Evolutionary conservation across 2,113 vertebrate species (phyloP).

Genomic region (Murina feae): DNA sequence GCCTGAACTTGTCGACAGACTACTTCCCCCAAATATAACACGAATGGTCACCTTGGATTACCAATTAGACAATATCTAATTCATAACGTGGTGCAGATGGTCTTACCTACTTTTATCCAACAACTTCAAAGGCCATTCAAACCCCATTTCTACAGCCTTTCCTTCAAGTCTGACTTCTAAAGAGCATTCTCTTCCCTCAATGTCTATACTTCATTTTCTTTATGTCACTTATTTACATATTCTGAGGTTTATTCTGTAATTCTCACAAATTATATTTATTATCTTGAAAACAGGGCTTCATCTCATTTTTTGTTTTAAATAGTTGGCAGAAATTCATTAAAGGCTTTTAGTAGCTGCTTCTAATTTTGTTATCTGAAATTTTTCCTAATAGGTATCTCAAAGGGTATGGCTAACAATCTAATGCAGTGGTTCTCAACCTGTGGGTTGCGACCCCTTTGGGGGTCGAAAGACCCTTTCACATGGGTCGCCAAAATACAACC

Average conservation of each 20-base stretch:
- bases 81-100: not conserved
- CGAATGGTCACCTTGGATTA: not conserved
- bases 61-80: not conserved
- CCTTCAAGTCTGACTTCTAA: not conserved
- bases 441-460: too few species aligned
- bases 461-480: too few species aligned
- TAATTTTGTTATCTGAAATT: constrained; percentile 3
- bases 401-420: not conserved
- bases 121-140: not conserved
- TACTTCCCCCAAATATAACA: not conserved
- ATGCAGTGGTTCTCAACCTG: too few species aligned
- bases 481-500: too few species aligned
- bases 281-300: not conserved
- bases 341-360: not conserved
- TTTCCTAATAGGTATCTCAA: not conserved
- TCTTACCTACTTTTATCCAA: not conserved
- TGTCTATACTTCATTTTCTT: not conserved
- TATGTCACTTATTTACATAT: not conserved
- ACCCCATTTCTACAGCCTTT: not conserved
- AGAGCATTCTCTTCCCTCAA: not conserved
- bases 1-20: not conserved
- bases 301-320: constrained; percentile 11
- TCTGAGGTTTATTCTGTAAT: not conserved
- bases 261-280: not conserved
- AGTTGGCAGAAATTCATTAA: not conserved